Evolutionary conservation across 2,888 invertebrate genomes (phyloP).

Genomic region (Mythimna ferrago): DNA sequence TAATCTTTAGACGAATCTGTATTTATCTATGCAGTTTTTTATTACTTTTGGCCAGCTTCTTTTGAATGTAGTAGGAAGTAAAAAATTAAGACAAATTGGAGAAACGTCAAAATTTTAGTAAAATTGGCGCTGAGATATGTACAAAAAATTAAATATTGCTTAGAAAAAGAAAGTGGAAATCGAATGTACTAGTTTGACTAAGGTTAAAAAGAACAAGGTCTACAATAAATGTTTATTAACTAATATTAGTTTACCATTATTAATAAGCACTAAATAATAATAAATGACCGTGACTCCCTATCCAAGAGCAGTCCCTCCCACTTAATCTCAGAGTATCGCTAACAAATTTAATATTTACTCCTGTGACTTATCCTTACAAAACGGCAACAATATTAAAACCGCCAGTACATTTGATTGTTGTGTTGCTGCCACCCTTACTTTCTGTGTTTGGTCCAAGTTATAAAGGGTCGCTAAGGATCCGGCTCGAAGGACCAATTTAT

Average conservation of each 20-base stretch:
- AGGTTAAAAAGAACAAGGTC: not conserved
- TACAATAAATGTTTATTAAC: no score
- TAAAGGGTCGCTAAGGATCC: constrained; percentile 32
- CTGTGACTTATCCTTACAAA: constrained; percentile 90
- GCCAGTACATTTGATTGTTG: constrained; percentile 88
- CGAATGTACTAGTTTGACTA: not conserved
- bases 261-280: constrained; percentile 45
- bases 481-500: not conserved
- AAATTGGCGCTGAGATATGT: not conserved
- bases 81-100: not conserved
- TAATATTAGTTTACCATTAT: constrained; percentile 33
- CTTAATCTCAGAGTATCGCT: constrained; percentile 88
- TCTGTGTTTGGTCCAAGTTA: constrained; percentile 68
- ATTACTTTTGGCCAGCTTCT: not conserved
- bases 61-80: not conserved
- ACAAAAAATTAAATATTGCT: not conserved
- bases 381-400: constrained; percentile 90
- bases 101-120: not conserved
- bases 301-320: constrained; percentile 77
- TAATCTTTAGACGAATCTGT: constrained; percentile 44
- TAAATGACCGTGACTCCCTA: constrained; percentile 55
- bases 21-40: not conserved
- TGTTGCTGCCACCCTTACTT: constrained; percentile 78
- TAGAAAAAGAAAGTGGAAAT: not conserved
- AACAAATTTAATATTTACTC: constrained; percentile 91